Evolutionary conservation across 2,888 invertebrate genomes (phyloP), one percentile per base, ranked within the genome.

Genomic region (Agrypnus murinus): DNA sequence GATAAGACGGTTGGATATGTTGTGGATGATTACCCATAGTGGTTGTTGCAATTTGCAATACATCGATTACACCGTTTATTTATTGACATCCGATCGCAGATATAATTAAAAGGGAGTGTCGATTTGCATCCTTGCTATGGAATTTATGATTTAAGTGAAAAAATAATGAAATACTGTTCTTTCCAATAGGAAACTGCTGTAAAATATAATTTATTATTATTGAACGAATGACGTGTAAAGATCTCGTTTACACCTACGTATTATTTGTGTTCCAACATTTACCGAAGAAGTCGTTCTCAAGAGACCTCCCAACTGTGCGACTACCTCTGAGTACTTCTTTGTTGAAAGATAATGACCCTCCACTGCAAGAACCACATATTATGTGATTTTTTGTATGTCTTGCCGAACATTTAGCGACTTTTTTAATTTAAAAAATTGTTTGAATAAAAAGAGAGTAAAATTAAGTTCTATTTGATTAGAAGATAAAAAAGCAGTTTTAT

Each of bases 321-420:
- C 36, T 36, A 46, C 48, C 48, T 19, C 64, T 53, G 38, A 63
- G 40, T 5, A 32, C 19, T 65, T 57, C 65, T 65, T 65, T 65
- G 65, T 65, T 57, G 58, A 4, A 19, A 65, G 65, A 46, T 58
- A 65, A 65, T 58, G 65, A 65, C 65, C 65, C 34, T 5, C 25
- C 5, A 3, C 5, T 25, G 25, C 25, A 25, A 25, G 25, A 25
- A 25, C 25, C 25, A 25, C 25, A 25, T 25, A 25, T 25, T 25
- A 25, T 48, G 32, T 31, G 31, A 17, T 12, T 53, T 36, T 15
- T 36, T 32, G 14, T 36, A 5, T 25, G 55, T 17, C 36, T 5
- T 55, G 55, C 34, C 38, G 17, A 55, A 17, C 36, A 55, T 36
- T 58, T 43, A 31, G 43, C 10, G 58, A n/a, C 2, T 17, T 57